Evolutionary conservation across 2,797 vertebrate species (phyloP).

Genomic region (Eleutherodactylus coqui): DNA sequence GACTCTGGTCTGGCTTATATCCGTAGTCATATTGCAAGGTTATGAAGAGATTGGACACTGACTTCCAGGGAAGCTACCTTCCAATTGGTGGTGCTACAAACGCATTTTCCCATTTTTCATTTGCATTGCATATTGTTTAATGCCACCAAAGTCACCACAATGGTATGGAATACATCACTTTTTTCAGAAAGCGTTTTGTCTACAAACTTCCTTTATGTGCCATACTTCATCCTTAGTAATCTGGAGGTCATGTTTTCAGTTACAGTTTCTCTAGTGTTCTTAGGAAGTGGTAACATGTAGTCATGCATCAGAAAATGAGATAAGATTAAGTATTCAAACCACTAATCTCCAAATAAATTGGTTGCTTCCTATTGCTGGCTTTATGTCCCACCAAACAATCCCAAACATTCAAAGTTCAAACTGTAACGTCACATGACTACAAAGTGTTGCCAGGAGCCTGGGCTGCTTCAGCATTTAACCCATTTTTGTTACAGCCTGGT

Average conservation of each 20-base stretch:
- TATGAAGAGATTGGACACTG: too few species aligned
- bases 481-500: not conserved
- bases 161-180: not conserved
- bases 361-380: conserved; percentile 30
- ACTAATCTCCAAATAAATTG: conserved; percentile 40
- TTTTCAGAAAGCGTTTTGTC: not conserved
- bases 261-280: not conserved
- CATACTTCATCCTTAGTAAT: not conserved
- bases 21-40: too few species aligned
- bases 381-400: conserved; percentile 9
- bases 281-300: not conserved
- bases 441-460: not conserved
- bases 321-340: conserved; percentile 30
- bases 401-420: not conserved
- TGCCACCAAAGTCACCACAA: not conserved
- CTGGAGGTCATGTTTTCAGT: conserved; percentile 29
- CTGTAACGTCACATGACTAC: not conserved
- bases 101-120: too few species aligned
- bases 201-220: not conserved
- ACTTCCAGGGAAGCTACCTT: too few species aligned
- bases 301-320: conserved; percentile 21
- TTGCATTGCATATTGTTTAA: not conserved
- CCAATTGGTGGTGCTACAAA: too few species aligned
- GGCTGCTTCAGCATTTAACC: not conserved
- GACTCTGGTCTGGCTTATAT: too few species aligned